Base-by-base conservation (phyloP, 2,113 vertebrate genomes). In the Corythoichthys haematopterus region DNA sequence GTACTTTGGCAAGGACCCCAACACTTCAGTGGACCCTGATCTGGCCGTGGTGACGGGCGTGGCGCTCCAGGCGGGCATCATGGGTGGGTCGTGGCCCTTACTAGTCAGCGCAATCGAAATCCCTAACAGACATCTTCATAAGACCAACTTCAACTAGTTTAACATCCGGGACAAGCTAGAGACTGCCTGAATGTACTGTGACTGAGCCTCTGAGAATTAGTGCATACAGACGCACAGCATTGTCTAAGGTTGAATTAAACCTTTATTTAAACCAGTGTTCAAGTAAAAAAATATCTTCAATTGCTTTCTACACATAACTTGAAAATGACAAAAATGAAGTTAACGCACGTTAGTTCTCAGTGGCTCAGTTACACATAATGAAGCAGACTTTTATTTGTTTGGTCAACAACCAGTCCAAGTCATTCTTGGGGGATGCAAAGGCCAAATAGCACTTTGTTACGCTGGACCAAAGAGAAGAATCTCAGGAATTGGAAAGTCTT, bases 51-150 rank as follows among this genome's bases (percentile, higher is more conserved):
- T 98, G 14, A 99, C 71, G 0, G 97, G 97, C 0, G 96, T 98
- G 76, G 94, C 97, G 50, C 93, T 99, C 65, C 97, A 98, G 80
- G 97, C 97, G 0, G 97, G 97, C 53, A 98, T 98, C 71, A 93
- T 96, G 91, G 94, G 94, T 0, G 97, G 96, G 4, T 95, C 97
- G 13, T 99, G 97, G 97, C 97, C 97, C 47, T 89, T 99, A 28
- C 96, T 97, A 90, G 97, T 99, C 81, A 98, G 97, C 16, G 97
- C 97, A 15, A 87, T 98, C 78, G 97, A 99, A 87, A 98, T 98
- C 72, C 95, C 96, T 68, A 99, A 96, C 85, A 94, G 90, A 79
- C 93, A 95, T 86, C 89, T 99, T 83, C 92, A 66, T 52, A 99
- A 98, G 85, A 96, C 89, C n/a, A 98, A 98, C 90, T 97, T 98